Conservation (phyloP, 1,140 invertebrate genomes). For the Zaprionus africanus region DNA sequence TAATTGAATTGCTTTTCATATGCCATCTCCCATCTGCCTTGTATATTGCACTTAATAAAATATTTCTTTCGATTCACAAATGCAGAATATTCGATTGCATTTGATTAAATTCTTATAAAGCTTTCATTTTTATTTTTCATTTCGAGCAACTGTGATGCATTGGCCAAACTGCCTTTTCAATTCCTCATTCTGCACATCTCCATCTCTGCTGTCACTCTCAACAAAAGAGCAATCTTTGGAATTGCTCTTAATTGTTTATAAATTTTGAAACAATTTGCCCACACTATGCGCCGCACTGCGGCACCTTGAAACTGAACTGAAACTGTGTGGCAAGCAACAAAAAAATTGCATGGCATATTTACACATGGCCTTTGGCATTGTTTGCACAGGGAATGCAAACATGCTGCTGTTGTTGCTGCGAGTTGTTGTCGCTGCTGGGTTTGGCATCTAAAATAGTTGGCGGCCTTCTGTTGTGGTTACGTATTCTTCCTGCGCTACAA, state of each 20-base stretch:
- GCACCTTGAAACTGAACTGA: constrained; percentile 20
- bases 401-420: constrained; percentile 34
- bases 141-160: background rate
- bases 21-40: no score
- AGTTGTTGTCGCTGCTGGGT: constrained; percentile 50
- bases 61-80: no score
- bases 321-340: constrained; percentile 12
- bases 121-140: no score
- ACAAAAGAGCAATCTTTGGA: constrained; percentile 9
- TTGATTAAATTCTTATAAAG: no score
- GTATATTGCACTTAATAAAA: no score
- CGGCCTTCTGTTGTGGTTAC: constrained; percentile 77
- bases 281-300: constrained; percentile 26
- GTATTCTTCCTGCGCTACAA: constrained; percentile 63
- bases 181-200: background rate
- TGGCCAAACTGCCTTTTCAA: background rate
- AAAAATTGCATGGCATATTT: constrained; percentile 75
- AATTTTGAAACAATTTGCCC: constrained; percentile 21
- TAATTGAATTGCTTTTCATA: no score
- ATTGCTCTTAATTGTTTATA: constrained; percentile 13
- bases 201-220: background rate
- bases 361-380: constrained; percentile 79
- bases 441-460: constrained; percentile 79
- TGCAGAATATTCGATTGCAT: no score
- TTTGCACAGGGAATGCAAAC: constrained; percentile 60